Evolutionary conservation across 2,888 invertebrate species (phyloP).

Genomic region (Drosophila crucigera): DNA sequence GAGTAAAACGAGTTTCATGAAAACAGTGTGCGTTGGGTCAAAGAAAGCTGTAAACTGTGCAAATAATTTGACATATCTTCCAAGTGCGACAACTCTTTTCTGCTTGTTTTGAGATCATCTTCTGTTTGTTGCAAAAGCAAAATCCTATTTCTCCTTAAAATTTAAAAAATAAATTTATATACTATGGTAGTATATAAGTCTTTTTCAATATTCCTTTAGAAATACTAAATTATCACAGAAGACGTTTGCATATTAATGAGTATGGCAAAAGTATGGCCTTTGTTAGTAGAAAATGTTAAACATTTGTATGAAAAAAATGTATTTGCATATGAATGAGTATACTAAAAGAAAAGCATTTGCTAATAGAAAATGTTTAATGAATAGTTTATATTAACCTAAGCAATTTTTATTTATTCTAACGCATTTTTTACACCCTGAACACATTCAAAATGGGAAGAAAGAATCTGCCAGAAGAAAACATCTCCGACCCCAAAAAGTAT

Average conservation of each 20-base stretch:
- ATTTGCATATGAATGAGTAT: background rate
- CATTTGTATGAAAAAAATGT: background rate
- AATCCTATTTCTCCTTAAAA: background rate
- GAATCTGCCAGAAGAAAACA: background rate
- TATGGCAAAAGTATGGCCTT: accelerated
- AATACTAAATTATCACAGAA: background rate
- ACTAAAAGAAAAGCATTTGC: background rate
- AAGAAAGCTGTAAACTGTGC: conserved; percentile 1
- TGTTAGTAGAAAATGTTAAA: background rate
- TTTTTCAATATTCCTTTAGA: background rate
- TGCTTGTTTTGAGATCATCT: background rate
- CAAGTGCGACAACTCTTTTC: background rate
- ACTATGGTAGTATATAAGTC: background rate
- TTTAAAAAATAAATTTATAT: background rate
- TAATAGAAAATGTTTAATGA: background rate
- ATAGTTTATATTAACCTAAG: background rate
- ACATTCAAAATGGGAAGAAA: background rate
- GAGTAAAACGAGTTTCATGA: background rate
- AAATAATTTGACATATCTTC: background rate
- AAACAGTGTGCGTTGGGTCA: background rate
- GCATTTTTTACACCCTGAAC: background rate
- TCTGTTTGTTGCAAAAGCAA: background rate
- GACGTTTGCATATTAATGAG: background rate
- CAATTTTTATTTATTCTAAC: background rate
- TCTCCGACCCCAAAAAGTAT: background rate